Conservation (phyloP, 2,113 vertebrate species). For the Emydocephalus ijimae region DNA sequence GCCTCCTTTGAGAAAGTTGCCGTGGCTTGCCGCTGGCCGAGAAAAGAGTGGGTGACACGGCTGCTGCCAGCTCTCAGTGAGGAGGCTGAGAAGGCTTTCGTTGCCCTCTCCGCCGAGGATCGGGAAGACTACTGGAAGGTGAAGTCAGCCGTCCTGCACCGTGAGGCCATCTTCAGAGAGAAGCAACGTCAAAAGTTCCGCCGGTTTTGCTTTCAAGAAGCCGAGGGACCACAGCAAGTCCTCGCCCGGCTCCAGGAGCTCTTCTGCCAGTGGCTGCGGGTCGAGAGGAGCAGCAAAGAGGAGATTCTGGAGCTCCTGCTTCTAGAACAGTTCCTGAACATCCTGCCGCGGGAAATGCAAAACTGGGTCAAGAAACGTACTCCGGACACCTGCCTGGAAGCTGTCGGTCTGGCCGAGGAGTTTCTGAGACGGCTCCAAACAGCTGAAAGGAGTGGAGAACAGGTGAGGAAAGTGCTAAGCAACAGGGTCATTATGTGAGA, state of each 20-base stretch:
- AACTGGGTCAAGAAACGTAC: neutral
- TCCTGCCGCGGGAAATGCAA: constrained; percentile 16
- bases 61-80: constrained; percentile 1
- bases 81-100: neutral
- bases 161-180: neutral
- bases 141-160: neutral
- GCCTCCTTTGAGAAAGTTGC: constrained; percentile 16
- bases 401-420: neutral
- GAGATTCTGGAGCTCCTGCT: constrained; percentile 7
- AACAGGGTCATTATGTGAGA: neutral
- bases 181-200: neutral
- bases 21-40: constrained; percentile 1
- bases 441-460: neutral
- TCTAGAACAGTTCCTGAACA: constrained; percentile 17
- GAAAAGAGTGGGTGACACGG: constrained; percentile 20
- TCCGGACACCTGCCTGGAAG: neutral
- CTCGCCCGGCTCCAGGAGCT: neutral
- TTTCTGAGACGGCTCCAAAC: neutral
- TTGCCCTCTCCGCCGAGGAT: neutral
- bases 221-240: neutral
- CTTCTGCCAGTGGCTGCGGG: neutral
- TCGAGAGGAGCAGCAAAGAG: constrained; percentile 5
- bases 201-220: constrained; percentile 20
- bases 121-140: constrained; percentile 16
- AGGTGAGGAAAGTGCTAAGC: neutral